These are phyloP conservation scores for Rhorus exstirpatorius DNA, from an alignment of 2,888 invertebrate genomes.

Conservation along the genomic window DNA sequence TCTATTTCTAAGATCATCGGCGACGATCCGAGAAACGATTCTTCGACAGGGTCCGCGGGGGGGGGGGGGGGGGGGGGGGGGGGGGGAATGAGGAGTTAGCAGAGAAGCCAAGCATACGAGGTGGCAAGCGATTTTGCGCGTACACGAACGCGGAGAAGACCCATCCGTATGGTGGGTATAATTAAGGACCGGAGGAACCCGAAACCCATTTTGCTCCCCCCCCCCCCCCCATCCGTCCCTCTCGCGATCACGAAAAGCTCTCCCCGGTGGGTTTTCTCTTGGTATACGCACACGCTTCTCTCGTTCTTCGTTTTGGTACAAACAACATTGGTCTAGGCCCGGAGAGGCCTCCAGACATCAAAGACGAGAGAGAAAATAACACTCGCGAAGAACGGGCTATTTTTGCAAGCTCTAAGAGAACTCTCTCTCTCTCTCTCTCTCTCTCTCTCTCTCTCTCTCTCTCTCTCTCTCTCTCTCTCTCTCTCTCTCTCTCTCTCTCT, in stretches of 20 bases:
- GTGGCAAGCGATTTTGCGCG: conserved; percentile 19
- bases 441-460: neutral
- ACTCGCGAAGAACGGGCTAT: conserved; percentile 37
- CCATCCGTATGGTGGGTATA: conserved; percentile 42
- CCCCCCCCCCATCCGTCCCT: neutral
- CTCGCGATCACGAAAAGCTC: conserved; percentile 25
- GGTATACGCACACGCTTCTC: conserved; percentile 6
- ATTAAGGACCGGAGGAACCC: conserved; percentile 60
- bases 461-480: too few relatives aligned
- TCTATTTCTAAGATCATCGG: conserved; percentile 68
- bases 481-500: too few relatives aligned
- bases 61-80: conserved; percentile 20
- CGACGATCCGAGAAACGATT: conserved; percentile 51
- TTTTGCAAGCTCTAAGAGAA: conserved; percentile 52
- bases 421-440: neutral
- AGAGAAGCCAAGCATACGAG: conserved; percentile 5
- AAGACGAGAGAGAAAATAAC: conserved; percentile 30
- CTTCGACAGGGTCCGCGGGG: conserved; percentile 62
- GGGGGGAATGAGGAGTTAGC: conserved; percentile 4
- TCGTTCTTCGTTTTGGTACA: conserved; percentile 35
- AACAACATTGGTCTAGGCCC: too few relatives aligned
- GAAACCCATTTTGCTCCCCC: conserved; percentile 21
- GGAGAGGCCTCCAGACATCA: conserved; percentile 58
- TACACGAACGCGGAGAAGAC: conserved; percentile 37
- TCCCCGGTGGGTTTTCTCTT: conserved; percentile 16